Conservation (phyloP, 2,797 vertebrate species). For the Cygnus olor region DNA sequence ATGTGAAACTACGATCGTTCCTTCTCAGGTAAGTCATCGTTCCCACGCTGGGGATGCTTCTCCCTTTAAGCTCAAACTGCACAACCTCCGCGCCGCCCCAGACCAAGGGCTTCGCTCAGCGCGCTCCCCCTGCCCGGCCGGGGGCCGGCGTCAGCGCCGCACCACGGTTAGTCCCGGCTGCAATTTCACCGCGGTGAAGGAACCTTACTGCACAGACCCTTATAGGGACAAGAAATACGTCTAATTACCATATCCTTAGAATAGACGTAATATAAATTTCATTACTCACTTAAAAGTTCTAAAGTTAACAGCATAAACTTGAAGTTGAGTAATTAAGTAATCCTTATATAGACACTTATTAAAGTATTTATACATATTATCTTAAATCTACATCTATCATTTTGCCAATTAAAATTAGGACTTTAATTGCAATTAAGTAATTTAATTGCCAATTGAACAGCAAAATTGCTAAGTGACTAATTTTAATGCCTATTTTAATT, state of each 20-base stretch:
- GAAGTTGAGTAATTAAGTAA: conserved; percentile 88
- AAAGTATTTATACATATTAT: conserved; percentile 90
- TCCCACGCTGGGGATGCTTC: not conserved
- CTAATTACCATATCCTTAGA: conserved; percentile 81
- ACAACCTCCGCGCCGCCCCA: not conserved
- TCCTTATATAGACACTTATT: conserved; percentile 90
- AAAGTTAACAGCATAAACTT: conserved; percentile 87
- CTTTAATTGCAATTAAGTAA: conserved; percentile 94
- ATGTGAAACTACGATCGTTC: accelerated
- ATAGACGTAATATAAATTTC: conserved; percentile 83
- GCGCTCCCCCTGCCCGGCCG: not conserved
- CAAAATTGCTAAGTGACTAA: conserved; percentile 94
- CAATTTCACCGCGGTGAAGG: conserved; percentile 12
- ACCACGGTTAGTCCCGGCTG: not conserved
- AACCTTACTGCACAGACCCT: conserved; percentile 56
- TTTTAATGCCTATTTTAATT: conserved; percentile 97
- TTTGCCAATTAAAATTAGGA: conserved; percentile 91
- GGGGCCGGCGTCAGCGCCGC: accelerated
- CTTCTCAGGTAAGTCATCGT: accelerated
- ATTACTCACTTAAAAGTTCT: conserved; percentile 86
- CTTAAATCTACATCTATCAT: conserved; percentile 90
- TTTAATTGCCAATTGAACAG: conserved; percentile 95
- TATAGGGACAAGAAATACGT: conserved; percentile 57
- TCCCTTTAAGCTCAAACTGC: not conserved
- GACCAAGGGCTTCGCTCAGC: not conserved